Evolutionary conservation across 1,140 invertebrate genomes (phyloP).

Genomic region (Lutraria rhynchaena): DNA sequence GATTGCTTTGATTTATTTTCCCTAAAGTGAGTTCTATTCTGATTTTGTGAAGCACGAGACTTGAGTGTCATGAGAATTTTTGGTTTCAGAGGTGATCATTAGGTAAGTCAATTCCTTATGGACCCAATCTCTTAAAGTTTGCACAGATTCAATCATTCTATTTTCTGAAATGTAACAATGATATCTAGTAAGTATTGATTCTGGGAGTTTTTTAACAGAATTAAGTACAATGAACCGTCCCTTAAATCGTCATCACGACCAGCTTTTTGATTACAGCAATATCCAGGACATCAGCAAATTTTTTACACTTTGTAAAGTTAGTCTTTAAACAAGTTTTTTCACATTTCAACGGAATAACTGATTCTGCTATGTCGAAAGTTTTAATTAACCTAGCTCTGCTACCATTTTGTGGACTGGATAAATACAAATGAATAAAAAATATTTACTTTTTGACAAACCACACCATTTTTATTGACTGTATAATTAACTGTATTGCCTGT

Average conservation of each 20-base stretch:
- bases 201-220: slow-evolving; percentile 10
- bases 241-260: background rate
- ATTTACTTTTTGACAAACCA: no score
- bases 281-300: slow-evolving; percentile 28
- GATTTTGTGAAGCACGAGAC: background rate
- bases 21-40: background rate
- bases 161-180: background rate
- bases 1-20: background rate
- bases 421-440: no score
- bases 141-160: background rate
- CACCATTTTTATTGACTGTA: no score
- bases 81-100: slow-evolving; percentile 10
- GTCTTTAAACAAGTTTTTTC: no score
- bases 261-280: slow-evolving; percentile 11
- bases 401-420: no score
- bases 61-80: background rate
- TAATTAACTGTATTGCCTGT: no score
- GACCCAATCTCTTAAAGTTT: slow-evolving; percentile 19
- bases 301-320: background rate
- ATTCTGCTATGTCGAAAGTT: no score
- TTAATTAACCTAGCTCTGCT: no score
- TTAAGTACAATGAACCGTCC: slow-evolving; percentile 14
- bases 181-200: background rate
- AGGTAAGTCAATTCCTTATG: slow-evolving; percentile 4
- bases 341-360: no score